phyloP scores from a whole-genome alignment of 2,888 invertebrate genomes.

The Trisateles emortualis region DNA sequence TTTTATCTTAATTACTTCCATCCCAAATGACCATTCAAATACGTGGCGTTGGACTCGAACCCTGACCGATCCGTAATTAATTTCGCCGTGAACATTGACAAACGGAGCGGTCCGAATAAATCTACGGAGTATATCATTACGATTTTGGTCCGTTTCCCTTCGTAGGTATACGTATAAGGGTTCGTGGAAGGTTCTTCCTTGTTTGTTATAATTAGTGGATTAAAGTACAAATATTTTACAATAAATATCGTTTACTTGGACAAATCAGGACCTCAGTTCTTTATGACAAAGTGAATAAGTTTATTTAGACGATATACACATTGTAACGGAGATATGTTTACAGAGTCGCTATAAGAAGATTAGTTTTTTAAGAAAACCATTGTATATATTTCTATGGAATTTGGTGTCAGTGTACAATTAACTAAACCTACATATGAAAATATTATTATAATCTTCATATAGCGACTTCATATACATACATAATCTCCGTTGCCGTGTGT shows the following conservation, averaged over 20 bases:
- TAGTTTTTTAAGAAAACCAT: too few relatives aligned
- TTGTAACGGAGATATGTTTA: too few relatives aligned
- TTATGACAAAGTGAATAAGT: too few relatives aligned
- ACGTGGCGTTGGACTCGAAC: constrained; percentile 61
- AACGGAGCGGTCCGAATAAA: constrained; percentile 73
- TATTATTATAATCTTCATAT: too few relatives aligned
- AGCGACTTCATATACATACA: too few relatives aligned
- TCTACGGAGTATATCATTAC: constrained; percentile 78
- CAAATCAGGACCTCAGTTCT: too few relatives aligned
- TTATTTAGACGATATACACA: too few relatives aligned
- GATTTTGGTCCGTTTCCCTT: constrained; percentile 47
- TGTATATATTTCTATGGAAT: too few relatives aligned
- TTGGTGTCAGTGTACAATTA: too few relatives aligned
- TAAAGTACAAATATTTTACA: constrained; percentile 2
- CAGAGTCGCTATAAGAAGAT: too few relatives aligned
- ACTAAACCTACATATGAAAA: too few relatives aligned
- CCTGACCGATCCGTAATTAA: constrained; percentile 76
- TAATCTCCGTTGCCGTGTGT: too few relatives aligned
- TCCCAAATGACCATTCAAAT: constrained; percentile 66
- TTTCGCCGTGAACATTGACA: constrained; percentile 76
- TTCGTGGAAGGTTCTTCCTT: constrained; percentile 18
- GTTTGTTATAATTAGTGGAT: constrained; percentile 38
- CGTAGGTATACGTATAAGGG: constrained; percentile 27
- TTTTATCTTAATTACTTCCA: constrained; percentile 63
- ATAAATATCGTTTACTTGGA: neutral